Evolutionary conservation across 1,140 invertebrate species (phyloP).

Genomic region (Pollicipes pollicipes): DNA sequence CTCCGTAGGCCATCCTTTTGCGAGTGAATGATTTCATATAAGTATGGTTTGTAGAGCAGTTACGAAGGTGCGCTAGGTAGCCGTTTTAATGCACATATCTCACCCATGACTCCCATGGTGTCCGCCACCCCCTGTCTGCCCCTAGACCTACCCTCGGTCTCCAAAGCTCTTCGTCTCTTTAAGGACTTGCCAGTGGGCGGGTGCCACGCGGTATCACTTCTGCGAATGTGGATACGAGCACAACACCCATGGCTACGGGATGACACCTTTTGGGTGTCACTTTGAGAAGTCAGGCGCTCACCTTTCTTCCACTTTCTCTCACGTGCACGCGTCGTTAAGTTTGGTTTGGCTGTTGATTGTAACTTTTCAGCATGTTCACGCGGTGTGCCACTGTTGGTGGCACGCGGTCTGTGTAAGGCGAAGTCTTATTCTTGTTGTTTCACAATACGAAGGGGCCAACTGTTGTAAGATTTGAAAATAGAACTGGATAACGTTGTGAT

Average conservation of each 20-base stretch:
- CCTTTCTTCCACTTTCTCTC: background rate
- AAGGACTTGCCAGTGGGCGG: too few relatives aligned
- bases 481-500: background rate
- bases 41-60: background rate
- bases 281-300: background rate
- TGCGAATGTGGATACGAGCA: too few relatives aligned
- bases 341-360: background rate
- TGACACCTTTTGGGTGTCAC: background rate
- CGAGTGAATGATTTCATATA: background rate
- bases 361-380: background rate
- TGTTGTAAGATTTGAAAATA: slow-evolving; percentile 4
- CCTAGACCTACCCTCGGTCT: background rate
- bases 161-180: too few relatives aligned
- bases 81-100: background rate
- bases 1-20: background rate
- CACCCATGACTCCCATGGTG: background rate
- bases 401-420: background rate
- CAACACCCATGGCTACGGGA: too few relatives aligned
- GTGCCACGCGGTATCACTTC: too few relatives aligned
- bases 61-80: background rate
- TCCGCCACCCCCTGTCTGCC: background rate
- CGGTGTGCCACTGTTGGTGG: background rate
- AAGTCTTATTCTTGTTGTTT: slow-evolving; percentile 1
- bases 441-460: slow-evolving; percentile 1
- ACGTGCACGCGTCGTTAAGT: background rate